Conservation (phyloP, 2,888 invertebrate species). For the Odontocerum albicorne region DNA sequence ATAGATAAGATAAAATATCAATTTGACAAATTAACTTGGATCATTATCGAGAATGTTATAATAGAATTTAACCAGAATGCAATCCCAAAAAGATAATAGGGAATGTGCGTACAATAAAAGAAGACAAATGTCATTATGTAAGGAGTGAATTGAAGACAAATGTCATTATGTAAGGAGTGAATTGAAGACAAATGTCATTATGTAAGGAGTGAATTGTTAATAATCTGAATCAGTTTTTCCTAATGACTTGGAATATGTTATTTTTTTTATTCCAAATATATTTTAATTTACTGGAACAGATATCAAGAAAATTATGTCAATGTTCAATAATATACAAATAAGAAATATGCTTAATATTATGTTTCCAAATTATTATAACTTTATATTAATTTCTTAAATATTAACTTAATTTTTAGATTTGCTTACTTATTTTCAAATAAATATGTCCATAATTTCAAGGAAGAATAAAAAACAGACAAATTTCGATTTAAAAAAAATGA, state of each 20-base stretch:
- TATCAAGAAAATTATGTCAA: constrained; percentile 9
- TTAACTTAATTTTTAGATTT: constrained; percentile 32
- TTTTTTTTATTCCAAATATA: constrained; percentile 13
- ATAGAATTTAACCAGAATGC: too few relatives aligned
- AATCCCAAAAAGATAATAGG: constrained; percentile 17
- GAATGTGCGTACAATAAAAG: constrained; percentile 30
- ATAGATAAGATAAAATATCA: too few relatives aligned
- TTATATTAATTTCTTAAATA: constrained; percentile 27
- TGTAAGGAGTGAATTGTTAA: constrained; percentile 24
- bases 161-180: constrained; percentile 29
- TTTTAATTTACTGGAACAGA: constrained; percentile 9
- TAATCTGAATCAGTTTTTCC: too few relatives aligned
- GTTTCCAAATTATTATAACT: constrained; percentile 24
- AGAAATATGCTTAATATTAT: constrained; percentile 23
- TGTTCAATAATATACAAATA: constrained; percentile 17
- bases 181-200: constrained; percentile 21
- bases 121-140: constrained; percentile 25
- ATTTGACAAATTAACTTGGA: too few relatives aligned
- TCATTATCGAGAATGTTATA: too few relatives aligned
- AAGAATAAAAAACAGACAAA: constrained; percentile 9
- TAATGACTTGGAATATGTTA: constrained; percentile 22
- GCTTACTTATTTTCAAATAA: constrained; percentile 34
- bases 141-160: constrained; percentile 19
- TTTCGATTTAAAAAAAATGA: constrained; percentile 3
- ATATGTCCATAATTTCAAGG: constrained; percentile 27